These are phyloP conservation scores for Parnassius orleans DNA, from an alignment of 2,888 invertebrate genomes.

Conservation along the genomic window DNA sequence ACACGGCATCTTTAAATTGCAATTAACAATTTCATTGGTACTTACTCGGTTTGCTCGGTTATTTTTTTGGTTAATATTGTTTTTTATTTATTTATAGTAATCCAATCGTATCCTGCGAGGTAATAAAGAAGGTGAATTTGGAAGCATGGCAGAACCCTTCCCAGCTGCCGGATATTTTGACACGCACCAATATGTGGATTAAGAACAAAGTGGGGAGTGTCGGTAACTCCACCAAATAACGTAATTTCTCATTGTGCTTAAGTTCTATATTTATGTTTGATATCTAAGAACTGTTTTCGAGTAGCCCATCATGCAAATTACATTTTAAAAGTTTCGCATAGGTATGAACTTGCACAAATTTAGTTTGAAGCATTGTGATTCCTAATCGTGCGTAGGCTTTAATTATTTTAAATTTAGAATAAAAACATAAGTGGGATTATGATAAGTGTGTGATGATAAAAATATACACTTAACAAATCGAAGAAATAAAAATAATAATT, in stretches of 20 bases:
- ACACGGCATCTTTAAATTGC: no score
- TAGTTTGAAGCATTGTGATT: not conserved
- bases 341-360: not conserved
- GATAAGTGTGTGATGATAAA: no score
- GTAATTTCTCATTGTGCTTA: slow-evolving; percentile 2
- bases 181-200: slow-evolving; percentile 72
- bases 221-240: slow-evolving; percentile 55
- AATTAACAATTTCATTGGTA: no score
- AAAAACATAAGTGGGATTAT: no score
- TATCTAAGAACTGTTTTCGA: not conserved
- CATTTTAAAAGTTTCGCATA: not conserved
- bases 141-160: slow-evolving; percentile 68
- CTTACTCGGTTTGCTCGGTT: no score
- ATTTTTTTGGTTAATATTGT: not conserved
- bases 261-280: slow-evolving; percentile 4
- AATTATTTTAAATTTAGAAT: no score
- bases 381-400: not conserved
- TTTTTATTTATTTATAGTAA: slow-evolving; percentile 66
- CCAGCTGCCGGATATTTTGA: slow-evolving; percentile 63
- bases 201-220: slow-evolving; percentile 61
- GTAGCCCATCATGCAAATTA: slow-evolving; percentile 24
- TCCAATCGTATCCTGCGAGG: slow-evolving; percentile 71
- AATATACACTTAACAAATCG: no score
- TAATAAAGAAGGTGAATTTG: slow-evolving; percentile 70
- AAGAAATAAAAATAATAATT: not conserved